A percentile compares a stretch with the other conserved stretches of the same genome.
Conservation (phyloP, 2,888 invertebrate species). For the Argyresthia albistria region DNA sequence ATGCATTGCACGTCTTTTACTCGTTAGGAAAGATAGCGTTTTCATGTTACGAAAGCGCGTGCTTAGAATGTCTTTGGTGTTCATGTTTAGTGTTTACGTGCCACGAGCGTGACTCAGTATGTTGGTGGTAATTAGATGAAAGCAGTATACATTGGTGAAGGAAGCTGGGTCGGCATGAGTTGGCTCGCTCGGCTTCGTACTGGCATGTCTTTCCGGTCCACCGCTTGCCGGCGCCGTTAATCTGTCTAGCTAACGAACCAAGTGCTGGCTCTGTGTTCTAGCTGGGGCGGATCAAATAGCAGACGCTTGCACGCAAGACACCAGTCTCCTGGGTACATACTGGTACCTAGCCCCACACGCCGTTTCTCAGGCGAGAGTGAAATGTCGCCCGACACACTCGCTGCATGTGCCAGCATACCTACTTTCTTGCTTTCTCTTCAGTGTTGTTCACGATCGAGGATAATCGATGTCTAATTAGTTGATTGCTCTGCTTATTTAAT, state of each 20-base stretch:
- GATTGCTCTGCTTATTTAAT: no score
- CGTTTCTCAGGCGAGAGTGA: not conserved
- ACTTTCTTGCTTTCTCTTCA: no score
- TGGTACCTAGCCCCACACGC: not conserved
- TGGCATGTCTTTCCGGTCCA: slow-evolving; percentile 6
- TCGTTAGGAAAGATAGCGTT: not conserved
- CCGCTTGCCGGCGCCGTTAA: slow-evolving; percentile 9
- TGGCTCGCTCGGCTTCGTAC: not conserved
- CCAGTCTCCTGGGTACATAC: not conserved
- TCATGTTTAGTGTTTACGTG: not conserved
- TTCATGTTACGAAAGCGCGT: slow-evolving; percentile 4
- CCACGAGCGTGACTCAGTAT: slow-evolving; percentile 3
- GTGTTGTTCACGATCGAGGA: no score
- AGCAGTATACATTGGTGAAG: slow-evolving; percentile 3
- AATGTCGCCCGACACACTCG: not conserved
- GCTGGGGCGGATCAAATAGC: not conserved
- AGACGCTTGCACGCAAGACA: not conserved
- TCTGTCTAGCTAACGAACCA: slow-evolving; percentile 9
- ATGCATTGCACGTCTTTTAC: no score
- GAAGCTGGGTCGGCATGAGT: not conserved
- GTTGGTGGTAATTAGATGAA: slow-evolving; percentile 6
- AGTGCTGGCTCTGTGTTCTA: not conserved
- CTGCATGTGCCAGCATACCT: not conserved
- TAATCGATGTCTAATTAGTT: no score
- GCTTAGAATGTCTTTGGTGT: slow-evolving; percentile 1